phyloP scores from a whole-genome alignment of 1,140 invertebrate species.

The Chironomus tepperi region DNA sequence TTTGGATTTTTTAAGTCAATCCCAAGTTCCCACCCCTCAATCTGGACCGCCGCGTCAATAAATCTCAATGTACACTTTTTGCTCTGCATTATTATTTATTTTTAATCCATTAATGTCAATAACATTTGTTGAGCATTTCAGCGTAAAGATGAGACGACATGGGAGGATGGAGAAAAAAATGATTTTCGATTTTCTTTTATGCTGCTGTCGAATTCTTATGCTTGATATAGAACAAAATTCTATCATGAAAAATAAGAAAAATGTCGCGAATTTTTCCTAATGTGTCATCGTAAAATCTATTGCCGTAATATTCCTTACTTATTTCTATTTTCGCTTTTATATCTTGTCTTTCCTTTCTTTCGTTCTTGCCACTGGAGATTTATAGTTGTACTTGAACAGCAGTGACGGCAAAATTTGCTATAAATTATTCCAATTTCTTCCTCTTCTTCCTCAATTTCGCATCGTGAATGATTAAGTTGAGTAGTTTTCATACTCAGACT shows the following conservation, averaged over 20 bases:
- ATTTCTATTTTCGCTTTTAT: background rate
- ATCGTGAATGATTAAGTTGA: no score
- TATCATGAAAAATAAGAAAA: background rate
- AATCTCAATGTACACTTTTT: background rate
- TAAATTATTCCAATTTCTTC: no score
- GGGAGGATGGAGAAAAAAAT: background rate
- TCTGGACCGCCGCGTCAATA: background rate
- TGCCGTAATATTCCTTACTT: background rate
- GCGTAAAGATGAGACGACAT: background rate
- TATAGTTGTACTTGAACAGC: background rate
- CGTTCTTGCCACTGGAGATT: background rate
- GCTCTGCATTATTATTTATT: background rate
- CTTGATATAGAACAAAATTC: background rate
- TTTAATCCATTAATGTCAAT: conserved; percentile 20
- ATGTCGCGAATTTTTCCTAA: background rate
- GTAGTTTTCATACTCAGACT: no score
- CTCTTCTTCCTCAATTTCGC: no score
- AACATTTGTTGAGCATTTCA: conserved; percentile 16
- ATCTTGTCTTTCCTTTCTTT: background rate
- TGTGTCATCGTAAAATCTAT: background rate
- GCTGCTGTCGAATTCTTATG: background rate
- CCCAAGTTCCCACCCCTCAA: no score
- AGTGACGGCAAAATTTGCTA: no score
- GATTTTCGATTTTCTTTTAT: background rate
- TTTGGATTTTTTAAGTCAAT: no score